phyloP scores from a whole-genome alignment of 2,113 vertebrate species.

The Malurus alboscapulatus region DNA sequence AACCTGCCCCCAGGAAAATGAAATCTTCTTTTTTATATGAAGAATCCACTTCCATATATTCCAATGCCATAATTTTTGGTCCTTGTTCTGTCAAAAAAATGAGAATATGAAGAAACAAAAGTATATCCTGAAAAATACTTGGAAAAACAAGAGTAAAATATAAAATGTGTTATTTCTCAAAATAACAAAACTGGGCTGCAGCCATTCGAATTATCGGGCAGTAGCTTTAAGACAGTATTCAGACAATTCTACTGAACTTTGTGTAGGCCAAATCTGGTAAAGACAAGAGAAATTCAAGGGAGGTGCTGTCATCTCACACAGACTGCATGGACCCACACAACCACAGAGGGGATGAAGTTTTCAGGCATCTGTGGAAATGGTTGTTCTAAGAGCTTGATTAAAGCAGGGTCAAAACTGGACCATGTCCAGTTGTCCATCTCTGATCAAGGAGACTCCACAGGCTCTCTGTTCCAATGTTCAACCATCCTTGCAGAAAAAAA shows the following conservation, averaged over 20 bases:
- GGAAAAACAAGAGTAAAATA: background rate
- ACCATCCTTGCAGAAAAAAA: background rate
- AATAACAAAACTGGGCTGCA: background rate
- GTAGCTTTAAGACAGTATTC: background rate
- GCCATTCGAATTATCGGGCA: background rate
- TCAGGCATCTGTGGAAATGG: background rate
- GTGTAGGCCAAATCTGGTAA: background rate
- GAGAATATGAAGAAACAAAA: background rate
- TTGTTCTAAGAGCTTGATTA: background rate
- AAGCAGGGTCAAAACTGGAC: background rate
- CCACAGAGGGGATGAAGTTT: background rate
- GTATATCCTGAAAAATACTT: background rate
- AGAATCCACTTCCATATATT: background rate
- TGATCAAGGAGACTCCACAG: background rate
- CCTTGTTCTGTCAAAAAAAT: background rate
- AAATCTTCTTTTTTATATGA: background rate
- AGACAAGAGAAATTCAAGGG: background rate
- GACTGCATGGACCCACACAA: rapidly evolving
- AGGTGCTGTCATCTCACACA: background rate
- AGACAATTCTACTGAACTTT: background rate
- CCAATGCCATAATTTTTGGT: background rate
- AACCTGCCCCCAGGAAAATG: background rate
- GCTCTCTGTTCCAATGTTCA: background rate
- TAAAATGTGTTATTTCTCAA: background rate
- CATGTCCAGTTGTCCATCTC: background rate